Conservation (phyloP, 53 echinoderm and acorn worm genomes). For the Temnopleurus reevesii region DNA sequence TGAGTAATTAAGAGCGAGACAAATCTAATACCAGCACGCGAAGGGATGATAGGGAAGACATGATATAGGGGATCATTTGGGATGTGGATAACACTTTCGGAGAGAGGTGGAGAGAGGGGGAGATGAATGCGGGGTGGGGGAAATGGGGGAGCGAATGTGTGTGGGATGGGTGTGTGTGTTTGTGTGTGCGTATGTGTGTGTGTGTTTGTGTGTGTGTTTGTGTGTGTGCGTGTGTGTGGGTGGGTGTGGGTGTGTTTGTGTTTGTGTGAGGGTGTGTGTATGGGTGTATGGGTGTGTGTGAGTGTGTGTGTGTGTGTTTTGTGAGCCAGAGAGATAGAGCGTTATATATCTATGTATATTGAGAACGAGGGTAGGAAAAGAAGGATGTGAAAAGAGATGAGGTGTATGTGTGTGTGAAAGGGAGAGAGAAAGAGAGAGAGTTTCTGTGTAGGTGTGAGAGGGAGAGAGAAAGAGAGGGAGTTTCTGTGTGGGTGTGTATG, state of each 20-base stretch:
- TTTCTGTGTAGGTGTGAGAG: neutral
- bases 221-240: neutral
- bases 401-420: no score
- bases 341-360: no score
- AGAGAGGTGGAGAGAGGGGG: no score
- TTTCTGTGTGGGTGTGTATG: neutral
- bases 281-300: neutral
- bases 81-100: neutral
- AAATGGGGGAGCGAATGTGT: neutral
- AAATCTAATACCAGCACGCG: neutral
- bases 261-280: neutral
- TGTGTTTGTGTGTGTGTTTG: neutral
- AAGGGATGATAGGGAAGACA: neutral
- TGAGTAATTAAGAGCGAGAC: conserved; percentile 2
- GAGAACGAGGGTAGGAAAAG: no score
- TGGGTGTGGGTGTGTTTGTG: no score
- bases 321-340: neutral
- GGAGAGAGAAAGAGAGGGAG: neutral
- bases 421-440: neutral
- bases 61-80: neutral
- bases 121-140: neutral
- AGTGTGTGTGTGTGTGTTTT: no score
- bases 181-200: neutral
- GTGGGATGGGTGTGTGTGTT: neutral
- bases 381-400: no score